Evolutionary conservation across 2,113 vertebrate species (phyloP).

Genomic region (Osmerus eperlanus): DNA sequence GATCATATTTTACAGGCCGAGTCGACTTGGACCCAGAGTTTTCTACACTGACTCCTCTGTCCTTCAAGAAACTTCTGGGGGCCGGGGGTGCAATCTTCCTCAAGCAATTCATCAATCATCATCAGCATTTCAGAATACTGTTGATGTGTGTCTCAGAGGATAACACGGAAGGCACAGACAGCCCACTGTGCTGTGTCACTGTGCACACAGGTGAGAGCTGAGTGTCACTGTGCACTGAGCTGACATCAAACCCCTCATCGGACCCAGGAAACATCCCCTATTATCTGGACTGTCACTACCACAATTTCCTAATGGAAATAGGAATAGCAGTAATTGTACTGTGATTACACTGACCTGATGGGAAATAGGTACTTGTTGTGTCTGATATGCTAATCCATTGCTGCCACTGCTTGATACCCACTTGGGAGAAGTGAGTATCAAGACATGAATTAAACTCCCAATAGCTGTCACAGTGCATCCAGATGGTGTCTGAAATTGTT

Average conservation of each 20-base stretch:
- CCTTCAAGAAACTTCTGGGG: neutral
- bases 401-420: neutral
- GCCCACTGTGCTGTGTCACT: no score
- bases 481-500: constrained; percentile 9
- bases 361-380: neutral
- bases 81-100: no score
- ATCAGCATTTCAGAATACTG: no score
- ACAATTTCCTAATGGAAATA: neutral
- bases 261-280: no score
- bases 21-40: neutral
- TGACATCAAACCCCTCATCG: no score
- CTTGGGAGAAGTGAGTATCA: neutral
- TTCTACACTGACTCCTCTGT: neutral
- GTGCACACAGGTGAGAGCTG: no score
- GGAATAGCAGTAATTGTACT: no score
- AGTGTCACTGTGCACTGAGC: no score
- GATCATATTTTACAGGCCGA: constrained; percentile 21
- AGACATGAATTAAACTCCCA: neutral
- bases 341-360: neutral
- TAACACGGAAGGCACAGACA: no score
- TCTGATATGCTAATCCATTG: neutral
- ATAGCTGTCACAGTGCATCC: neutral
- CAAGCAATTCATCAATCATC: no score
- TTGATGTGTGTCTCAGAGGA: no score
- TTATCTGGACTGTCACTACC: no score